A percentile compares a stretch with the other conserved stretches of the same genome.
Conservation (phyloP, 2,113 vertebrate genomes). For the Bettongia penicillata region DNA sequence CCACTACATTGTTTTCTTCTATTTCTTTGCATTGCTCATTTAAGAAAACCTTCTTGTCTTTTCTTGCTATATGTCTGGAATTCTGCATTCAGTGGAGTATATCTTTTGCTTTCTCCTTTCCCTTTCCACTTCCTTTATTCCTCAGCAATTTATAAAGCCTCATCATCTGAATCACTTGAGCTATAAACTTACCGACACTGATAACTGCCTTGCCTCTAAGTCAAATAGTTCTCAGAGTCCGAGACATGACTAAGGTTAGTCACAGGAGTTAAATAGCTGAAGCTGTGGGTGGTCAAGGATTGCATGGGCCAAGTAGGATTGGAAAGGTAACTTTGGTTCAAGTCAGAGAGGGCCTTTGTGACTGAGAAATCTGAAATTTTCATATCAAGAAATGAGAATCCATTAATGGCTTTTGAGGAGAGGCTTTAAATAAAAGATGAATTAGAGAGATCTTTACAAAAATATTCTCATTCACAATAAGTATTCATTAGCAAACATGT, state of each 20-base stretch:
- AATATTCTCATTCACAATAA: not conserved
- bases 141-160: not conserved
- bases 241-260: not conserved
- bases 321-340: not conserved
- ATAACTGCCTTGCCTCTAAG: not conserved
- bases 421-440: not conserved
- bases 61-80: not conserved
- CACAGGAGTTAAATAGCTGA: not conserved
- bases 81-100: not conserved
- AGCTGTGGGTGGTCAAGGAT: not conserved
- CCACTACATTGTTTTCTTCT: not conserved
- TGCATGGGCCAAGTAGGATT: not conserved
- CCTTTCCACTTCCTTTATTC: not conserved
- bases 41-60: not conserved
- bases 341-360: not conserved
- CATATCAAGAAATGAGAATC: not conserved
- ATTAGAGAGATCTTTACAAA: not conserved
- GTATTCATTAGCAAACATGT: not conserved
- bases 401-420: not conserved
- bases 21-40: not conserved
- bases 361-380: not conserved
- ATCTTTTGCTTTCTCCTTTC: not conserved
- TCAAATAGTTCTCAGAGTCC: not conserved
- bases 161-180: not conserved
- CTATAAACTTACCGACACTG: not conserved